A percentile compares a stretch with the other conserved stretches of the same genome.
These are phyloP conservation scores for Nibea coibor DNA, from an alignment of 2,113 vertebrate genomes.

Conservation along the genomic window DNA sequence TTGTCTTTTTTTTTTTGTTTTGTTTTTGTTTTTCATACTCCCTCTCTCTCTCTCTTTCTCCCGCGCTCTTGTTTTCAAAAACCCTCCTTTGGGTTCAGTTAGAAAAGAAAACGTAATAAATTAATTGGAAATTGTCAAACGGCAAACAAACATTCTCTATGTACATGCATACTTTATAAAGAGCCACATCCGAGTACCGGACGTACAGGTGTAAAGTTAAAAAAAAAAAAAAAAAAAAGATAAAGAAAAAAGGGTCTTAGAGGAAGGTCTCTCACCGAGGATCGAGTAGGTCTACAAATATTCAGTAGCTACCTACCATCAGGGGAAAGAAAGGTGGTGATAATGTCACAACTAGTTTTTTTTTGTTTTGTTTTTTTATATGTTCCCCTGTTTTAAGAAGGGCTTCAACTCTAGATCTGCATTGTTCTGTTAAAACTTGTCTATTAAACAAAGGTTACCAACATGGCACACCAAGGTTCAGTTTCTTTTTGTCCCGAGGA, in stretches of 20 bases:
- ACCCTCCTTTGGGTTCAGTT: constrained; percentile 57
- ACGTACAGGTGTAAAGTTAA: constrained; percentile 4
- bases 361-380: constrained; percentile 16
- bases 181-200: constrained; percentile 32
- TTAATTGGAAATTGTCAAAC: constrained; percentile 65
- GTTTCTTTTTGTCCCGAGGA: constrained; percentile 30
- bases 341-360: constrained; percentile 27
- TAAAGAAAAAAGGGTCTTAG: constrained; percentile 6
- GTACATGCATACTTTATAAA: constrained; percentile 44
- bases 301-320: constrained; percentile 37
- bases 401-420: constrained; percentile 67
- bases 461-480: constrained; percentile 19
- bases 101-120: constrained; percentile 47
- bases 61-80: constrained; percentile 23
- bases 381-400: constrained; percentile 64
- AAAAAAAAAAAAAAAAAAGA: constrained; percentile 2
- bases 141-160: constrained; percentile 34
- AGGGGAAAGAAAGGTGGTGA: constrained; percentile 32
- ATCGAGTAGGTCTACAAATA: constrained; percentile 28
- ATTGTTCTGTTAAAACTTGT: constrained; percentile 58
- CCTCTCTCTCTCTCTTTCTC: constrained; percentile 28
- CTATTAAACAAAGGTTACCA: constrained; percentile 50
- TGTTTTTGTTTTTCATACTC: constrained; percentile 67
- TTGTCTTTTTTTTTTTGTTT: constrained; percentile 30
- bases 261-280: constrained; percentile 36